A percentile compares a stretch with the other conserved stretches of the same genome.
Conservation (phyloP, 2,113 vertebrate genomes). For the Mionectes macconnelli region DNA sequence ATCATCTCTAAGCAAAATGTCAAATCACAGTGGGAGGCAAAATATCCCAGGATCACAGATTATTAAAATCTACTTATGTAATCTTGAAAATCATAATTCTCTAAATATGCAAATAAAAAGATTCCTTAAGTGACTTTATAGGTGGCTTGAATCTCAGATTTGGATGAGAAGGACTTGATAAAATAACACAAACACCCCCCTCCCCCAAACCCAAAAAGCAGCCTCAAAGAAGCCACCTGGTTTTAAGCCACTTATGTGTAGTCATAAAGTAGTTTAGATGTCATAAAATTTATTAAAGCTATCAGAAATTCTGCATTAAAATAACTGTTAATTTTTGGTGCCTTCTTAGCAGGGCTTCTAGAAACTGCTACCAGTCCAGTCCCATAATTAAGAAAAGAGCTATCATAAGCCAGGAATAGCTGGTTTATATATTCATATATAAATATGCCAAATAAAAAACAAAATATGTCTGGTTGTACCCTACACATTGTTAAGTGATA, state of each 20-base stretch:
- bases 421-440: not conserved
- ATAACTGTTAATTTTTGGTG: not conserved
- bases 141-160: not conserved
- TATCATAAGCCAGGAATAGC: not conserved
- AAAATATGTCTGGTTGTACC: not conserved
- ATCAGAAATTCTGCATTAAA: not conserved
- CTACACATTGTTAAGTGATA: not conserved
- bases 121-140: not conserved
- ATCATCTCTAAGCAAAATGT: constrained; percentile 36
- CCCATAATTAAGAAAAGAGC: not conserved
- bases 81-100: not conserved
- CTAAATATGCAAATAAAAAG: constrained; percentile 20
- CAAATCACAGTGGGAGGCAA: constrained; percentile 58
- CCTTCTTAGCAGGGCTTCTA: not conserved
- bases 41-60: constrained; percentile 9
- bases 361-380: not conserved
- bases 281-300: not conserved
- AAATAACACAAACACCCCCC: not conserved
- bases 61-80: constrained; percentile 24
- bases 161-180: not conserved
- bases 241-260: not conserved
- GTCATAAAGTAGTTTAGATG: not conserved
- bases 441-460: not conserved
- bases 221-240: not conserved
- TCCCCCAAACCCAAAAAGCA: not conserved